Conservation (phyloP, 2,888 invertebrate genomes). For the Thymelicus lineola region DNA sequence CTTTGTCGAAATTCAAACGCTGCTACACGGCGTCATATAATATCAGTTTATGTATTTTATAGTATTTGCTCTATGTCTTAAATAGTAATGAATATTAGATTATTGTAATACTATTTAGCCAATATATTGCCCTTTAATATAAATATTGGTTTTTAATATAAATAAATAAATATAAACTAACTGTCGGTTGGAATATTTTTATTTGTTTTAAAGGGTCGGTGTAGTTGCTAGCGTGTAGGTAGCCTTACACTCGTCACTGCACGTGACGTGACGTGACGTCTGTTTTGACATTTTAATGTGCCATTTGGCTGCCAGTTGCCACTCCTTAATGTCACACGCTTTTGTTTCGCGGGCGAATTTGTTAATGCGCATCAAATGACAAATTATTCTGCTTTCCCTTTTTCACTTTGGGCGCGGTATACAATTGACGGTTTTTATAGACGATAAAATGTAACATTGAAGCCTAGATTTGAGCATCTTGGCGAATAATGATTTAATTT, state of each 20-base stretch:
- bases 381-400: constrained; percentile 55
- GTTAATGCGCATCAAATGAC: constrained; percentile 61
- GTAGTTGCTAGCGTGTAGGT: neutral
- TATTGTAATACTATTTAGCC: too few relatives aligned
- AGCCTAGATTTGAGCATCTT: too few relatives aligned
- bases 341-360: constrained; percentile 60
- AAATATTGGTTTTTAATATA: too few relatives aligned
- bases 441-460: neutral
- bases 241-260: constrained; percentile 42
- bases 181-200: too few relatives aligned
- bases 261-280: constrained; percentile 51
- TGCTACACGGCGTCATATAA: too few relatives aligned
- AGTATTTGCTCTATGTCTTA: too few relatives aligned
- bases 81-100: too few relatives aligned
- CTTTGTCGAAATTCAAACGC: too few relatives aligned
- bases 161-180: too few relatives aligned
- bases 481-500: too few relatives aligned
- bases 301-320: constrained; percentile 59
- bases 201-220: neutral
- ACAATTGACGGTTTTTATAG: constrained; percentile 8
- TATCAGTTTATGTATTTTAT: too few relatives aligned
- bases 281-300: constrained; percentile 76
- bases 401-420: constrained; percentile 19
- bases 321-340: constrained; percentile 65
- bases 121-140: too few relatives aligned